These are phyloP conservation scores for Micromys minutus DNA, from an alignment of 2,113 vertebrate species.

Conservation along the genomic window DNA sequence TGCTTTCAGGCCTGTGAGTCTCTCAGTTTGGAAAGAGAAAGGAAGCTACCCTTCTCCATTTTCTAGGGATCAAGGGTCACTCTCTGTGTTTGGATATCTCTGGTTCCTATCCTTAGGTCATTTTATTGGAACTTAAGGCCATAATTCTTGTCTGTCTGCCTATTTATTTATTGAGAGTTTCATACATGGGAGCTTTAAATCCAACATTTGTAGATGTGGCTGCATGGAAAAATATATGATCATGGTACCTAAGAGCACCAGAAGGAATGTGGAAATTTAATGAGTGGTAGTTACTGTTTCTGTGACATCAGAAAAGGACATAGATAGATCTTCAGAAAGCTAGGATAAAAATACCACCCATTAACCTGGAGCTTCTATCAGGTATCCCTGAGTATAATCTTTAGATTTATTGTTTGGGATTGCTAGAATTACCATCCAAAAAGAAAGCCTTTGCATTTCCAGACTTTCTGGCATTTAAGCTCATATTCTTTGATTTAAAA, in stretches of 20 bases:
- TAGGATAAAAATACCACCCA: neutral
- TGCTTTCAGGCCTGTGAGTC: neutral
- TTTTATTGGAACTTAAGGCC: neutral
- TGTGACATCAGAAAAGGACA: no score
- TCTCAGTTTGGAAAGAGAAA: neutral
- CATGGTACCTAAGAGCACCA: no score
- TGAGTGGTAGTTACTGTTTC: neutral
- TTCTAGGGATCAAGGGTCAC: neutral
- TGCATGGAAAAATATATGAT: neutral
- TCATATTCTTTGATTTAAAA: constrained; percentile 47
- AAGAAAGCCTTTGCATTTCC: constrained; percentile 12
- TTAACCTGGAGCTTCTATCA: neutral
- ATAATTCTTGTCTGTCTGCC: neutral
- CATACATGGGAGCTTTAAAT: neutral
- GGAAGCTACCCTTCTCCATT: neutral
- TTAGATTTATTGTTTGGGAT: neutral
- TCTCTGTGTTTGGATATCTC: neutral
- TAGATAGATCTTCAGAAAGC: neutral
- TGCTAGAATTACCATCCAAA: constrained; percentile 34
- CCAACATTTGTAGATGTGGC: neutral
- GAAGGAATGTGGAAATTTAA: neutral
- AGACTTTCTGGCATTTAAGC: constrained; percentile 49
- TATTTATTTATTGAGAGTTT: neutral
- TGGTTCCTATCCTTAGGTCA: neutral
- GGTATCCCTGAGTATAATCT: neutral